A percentile compares a stretch with the other conserved stretches of the same genome.
These are phyloP conservation scores for Osmoderma eremita DNA, from an alignment of 2,888 invertebrate species.

Conservation along the genomic window DNA sequence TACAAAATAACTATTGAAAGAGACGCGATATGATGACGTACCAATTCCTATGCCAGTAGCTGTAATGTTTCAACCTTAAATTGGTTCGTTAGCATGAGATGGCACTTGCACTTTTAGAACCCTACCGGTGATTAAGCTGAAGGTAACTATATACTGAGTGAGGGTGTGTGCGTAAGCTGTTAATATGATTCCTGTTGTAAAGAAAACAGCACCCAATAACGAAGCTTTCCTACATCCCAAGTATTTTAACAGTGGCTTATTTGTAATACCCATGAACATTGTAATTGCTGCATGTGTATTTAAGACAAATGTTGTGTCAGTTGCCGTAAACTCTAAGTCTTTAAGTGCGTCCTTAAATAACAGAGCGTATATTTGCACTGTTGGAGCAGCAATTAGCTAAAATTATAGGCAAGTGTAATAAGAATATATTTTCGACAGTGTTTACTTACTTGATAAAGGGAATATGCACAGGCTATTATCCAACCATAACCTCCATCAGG, in stretches of 20 bases:
- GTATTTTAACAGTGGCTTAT: constrained; percentile 70
- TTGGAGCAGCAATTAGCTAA: constrained; percentile 49
- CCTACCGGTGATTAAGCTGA: constrained; percentile 75
- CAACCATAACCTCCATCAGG: constrained; percentile 67
- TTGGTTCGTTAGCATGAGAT: neutral
- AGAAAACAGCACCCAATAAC: constrained; percentile 67
- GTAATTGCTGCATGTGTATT: constrained; percentile 75
- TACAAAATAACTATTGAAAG: constrained; percentile 73
- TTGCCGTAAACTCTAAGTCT: constrained; percentile 68
- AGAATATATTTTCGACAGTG: too few relatives aligned
- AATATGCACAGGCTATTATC: constrained; percentile 63
- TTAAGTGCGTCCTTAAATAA: constrained; percentile 72
- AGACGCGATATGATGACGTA: constrained; percentile 71
- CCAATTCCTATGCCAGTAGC: constrained; percentile 71
- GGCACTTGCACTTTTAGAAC: constrained; percentile 54
- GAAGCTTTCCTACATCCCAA: constrained; percentile 76
- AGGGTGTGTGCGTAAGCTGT: constrained; percentile 70
- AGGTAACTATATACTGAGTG: constrained; percentile 70
- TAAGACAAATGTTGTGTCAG: constrained; percentile 71
- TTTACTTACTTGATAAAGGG: constrained; percentile 63
- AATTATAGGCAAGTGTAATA: neutral
- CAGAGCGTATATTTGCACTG: constrained; percentile 73
- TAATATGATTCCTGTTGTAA: constrained; percentile 68
- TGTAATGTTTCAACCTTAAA: constrained; percentile 63
- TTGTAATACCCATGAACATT: constrained; percentile 73